These are phyloP conservation scores for Cromileptes altivelis DNA, from an alignment of 2,113 vertebrate species.

Conservation along the genomic window DNA sequence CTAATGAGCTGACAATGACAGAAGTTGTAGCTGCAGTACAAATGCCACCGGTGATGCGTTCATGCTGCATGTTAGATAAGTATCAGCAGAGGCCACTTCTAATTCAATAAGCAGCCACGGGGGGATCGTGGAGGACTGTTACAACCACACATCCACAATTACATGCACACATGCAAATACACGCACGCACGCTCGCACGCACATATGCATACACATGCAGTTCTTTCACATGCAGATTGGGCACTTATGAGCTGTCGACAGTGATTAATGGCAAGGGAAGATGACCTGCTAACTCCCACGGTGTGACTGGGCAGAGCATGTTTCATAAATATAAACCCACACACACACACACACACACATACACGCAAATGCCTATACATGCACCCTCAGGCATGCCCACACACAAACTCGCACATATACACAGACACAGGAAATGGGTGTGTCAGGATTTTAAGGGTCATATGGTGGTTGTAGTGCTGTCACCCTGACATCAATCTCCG, in stretches of 20 bases:
- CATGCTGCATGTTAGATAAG: slow-evolving; percentile 36
- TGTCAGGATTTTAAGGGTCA: slow-evolving; percentile 68
- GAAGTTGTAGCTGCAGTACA: slow-evolving; percentile 21
- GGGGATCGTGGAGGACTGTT: slow-evolving; percentile 38
- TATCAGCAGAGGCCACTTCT: slow-evolving; percentile 45
- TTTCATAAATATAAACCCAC: slow-evolving; percentile 61
- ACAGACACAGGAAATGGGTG: slow-evolving; percentile 70
- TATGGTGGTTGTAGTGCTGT: slow-evolving; percentile 51
- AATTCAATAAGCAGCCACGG: slow-evolving; percentile 62
- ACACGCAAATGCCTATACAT: slow-evolving; percentile 1
- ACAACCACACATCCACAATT: slow-evolving; percentile 28
- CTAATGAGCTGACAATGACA: slow-evolving; percentile 36
- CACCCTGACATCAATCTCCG: slow-evolving; percentile 52
- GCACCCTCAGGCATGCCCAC: slow-evolving; percentile 22
- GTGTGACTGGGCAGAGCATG: slow-evolving; percentile 69
- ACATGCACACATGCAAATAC: slow-evolving; percentile 51
- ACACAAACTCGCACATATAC: slow-evolving; percentile 35
- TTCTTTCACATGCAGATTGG: slow-evolving; percentile 83
- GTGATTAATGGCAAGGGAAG: slow-evolving; percentile 81
- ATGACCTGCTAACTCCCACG: slow-evolving; percentile 81
- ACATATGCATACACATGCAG: slow-evolving; percentile 34
- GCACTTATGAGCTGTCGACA: slow-evolving; percentile 78
- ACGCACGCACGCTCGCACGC: not conserved
- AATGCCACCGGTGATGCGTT: slow-evolving; percentile 48
- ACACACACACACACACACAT: slow-evolving; percentile 31